Percentiles rank a stretch among this genome's conserved stretches.
phyloP scores from a whole-genome alignment of 2,888 invertebrate species.

The Epiblema foenella region DNA sequence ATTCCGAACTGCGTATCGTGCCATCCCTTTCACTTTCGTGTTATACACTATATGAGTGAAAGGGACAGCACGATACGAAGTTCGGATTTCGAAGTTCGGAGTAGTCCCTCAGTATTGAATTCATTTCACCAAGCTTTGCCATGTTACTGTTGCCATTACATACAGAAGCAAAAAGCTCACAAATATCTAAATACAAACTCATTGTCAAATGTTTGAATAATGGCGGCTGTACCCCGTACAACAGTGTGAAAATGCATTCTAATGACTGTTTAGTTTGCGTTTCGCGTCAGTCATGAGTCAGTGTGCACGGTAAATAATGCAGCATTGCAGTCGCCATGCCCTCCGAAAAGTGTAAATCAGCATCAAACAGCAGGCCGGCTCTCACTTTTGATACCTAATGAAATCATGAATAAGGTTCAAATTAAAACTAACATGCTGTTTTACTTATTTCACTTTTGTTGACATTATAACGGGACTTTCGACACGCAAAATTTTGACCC shows the following conservation, averaged over 20 bases:
- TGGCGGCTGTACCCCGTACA: not conserved
- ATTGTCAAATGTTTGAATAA: not conserved
- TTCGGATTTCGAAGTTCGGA: too few species aligned
- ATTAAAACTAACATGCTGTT: not conserved
- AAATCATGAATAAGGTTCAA: not conserved
- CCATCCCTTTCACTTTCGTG: too few species aligned
- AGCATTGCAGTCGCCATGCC: not conserved
- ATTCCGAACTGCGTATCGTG: too few species aligned
- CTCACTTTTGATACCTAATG: not conserved
- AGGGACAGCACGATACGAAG: too few species aligned
- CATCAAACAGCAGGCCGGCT: not conserved
- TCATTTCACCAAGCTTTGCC: too few species aligned
- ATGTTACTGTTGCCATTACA: too few species aligned
- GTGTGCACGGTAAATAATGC: constrained; percentile 12
- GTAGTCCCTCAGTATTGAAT: too few species aligned
- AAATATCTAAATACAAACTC: not conserved
- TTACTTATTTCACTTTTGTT: not conserved
- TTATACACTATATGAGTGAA: too few species aligned
- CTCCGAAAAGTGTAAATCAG: constrained; percentile 11
- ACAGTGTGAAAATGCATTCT: constrained; percentile 3
- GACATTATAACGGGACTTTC: constrained; percentile 1
- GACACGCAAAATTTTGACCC: not conserved
- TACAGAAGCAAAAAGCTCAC: not conserved
- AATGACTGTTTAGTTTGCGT: constrained; percentile 18
- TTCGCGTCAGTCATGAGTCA: constrained; percentile 8